Percentiles rank a stretch among this genome's conserved stretches.
Conservation (phyloP, 1,140 invertebrate species). For the Cryptotermes secundus region DNA sequence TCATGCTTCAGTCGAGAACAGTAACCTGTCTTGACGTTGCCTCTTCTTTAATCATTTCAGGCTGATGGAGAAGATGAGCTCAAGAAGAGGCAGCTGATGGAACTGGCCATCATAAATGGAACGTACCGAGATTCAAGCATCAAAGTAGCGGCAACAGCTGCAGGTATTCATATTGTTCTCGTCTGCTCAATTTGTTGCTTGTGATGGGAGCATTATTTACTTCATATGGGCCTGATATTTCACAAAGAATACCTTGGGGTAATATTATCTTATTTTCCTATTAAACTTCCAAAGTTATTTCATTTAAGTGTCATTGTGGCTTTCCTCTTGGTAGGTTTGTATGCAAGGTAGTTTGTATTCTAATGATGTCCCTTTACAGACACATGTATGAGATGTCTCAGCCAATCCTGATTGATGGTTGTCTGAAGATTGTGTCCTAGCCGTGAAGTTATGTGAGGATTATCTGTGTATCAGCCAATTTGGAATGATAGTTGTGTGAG, state of each 20-base stretch:
- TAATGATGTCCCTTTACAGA: too few species aligned
- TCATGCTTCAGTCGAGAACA: neutral
- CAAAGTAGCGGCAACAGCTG: conserved; percentile 70
- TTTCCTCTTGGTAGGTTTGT: neutral
- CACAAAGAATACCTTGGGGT: too few species aligned
- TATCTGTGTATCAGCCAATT: too few species aligned
- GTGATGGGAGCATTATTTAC: neutral
- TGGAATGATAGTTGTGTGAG: too few species aligned
- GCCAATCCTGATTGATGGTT: too few species aligned
- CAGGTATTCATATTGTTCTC: conserved; percentile 51
- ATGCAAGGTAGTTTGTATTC: neutral
- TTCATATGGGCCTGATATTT: neutral
- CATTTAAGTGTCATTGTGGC: neutral
- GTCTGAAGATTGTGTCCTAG: too few species aligned
- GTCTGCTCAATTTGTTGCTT: conserved; percentile 26
- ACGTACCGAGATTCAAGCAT: conserved; percentile 96
- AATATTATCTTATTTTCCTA: too few species aligned
- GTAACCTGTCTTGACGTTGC: conserved; percentile 14
- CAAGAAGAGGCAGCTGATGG: conserved; percentile 99
- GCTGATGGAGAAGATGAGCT: conserved; percentile 99
- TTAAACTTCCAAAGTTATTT: too few species aligned
- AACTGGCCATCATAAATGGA: conserved; percentile 99
- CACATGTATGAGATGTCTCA: too few species aligned
- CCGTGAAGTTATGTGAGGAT: too few species aligned
- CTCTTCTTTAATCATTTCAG: conserved; percentile 58